Evolutionary conservation across 1,140 invertebrate species (phyloP), one percentile per base, ranked within the genome.

Genomic region (Melanaphis sacchari): DNA sequence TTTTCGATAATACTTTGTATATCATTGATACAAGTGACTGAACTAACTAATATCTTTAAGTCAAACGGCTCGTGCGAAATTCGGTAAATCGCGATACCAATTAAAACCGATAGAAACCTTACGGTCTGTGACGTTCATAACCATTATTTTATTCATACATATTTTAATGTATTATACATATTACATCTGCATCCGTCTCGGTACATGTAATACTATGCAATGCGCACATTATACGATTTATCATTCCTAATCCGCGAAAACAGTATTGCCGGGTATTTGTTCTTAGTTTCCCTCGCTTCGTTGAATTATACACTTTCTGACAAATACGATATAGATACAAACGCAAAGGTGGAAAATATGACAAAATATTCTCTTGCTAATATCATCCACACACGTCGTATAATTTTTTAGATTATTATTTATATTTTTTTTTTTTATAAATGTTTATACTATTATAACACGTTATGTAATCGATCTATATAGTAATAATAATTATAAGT

Each of bases 221-320:
- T 24, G 81, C 76, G 81, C 40, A 40, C 38, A 24, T 36, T 82
- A 38, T 31, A 22, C 81, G 81, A 82, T 82, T 82, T 82, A 82
- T 82, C 81, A 82, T 82, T 82, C 38, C 38, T 36, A 82, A 22
- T 82, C n/a, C 24, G 22, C 38, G 36, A 8, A 21, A 11, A 36
- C 81, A 40, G 81, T 40, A 38, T 82, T 40, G 36, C 59, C 15
- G 59, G 59, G 31, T n/a, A 76, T 84, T 40, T 84, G 82, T 84
- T 40, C 36, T 84, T 24, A 22, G 40, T 38, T 84, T 84, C 22
- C 82, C 40, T 84, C 82, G 9, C 41, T 87, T 43, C 85, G 41
- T 87, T 87, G 31, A 49, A 88, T 88, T 88, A 46, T 49, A 18
- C 85, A 36, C 85, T 49, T 88, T 88, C 85, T 43, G 85, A 88